Evolutionary conservation across 1,140 invertebrate species (phyloP).

Genomic region (Mycetomoellerius zeteki): DNA sequence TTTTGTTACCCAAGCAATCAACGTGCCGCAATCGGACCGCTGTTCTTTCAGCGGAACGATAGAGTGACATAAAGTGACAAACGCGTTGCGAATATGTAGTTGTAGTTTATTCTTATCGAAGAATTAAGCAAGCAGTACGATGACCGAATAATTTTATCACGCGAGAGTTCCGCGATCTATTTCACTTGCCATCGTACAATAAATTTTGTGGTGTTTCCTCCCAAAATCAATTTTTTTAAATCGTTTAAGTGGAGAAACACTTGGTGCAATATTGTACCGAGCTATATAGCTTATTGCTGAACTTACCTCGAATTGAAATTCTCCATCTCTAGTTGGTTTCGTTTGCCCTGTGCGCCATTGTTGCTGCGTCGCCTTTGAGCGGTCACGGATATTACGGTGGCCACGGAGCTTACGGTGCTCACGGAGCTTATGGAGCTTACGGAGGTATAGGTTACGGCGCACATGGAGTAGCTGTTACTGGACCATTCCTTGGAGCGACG

Average conservation of each 20-base stretch:
- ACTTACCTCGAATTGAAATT: constrained; percentile 52
- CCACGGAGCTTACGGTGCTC: constrained; percentile 79
- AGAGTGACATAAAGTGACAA: constrained; percentile 48
- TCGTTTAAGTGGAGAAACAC: not conserved
- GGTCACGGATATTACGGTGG: constrained; percentile 75
- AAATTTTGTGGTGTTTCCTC: not conserved
- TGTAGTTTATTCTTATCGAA: not conserved
- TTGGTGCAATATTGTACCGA: not conserved
- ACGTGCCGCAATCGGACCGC: not conserved
- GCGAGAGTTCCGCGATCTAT: not conserved
- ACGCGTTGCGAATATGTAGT: constrained; percentile 3
- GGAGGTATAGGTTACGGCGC: constrained; percentile 74
- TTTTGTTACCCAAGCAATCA: constrained; percentile 38
- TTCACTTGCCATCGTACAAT: not conserved
- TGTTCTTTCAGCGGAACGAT: constrained; percentile 25
- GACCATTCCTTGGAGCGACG: constrained; percentile 80
- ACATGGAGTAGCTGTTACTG: constrained; percentile 82
- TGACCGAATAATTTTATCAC: not conserved
- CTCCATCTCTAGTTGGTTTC: constrained; percentile 71
- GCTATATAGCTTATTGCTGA: not conserved
- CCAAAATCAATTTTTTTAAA: constrained; percentile 2
- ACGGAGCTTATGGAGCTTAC: constrained; percentile 73
- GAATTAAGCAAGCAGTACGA: not conserved
- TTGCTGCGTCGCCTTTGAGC: constrained; percentile 74
- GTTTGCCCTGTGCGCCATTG: constrained; percentile 69